phyloP scores from a whole-genome alignment of 1,140 invertebrate species.

The Uloborus diversus region DNA sequence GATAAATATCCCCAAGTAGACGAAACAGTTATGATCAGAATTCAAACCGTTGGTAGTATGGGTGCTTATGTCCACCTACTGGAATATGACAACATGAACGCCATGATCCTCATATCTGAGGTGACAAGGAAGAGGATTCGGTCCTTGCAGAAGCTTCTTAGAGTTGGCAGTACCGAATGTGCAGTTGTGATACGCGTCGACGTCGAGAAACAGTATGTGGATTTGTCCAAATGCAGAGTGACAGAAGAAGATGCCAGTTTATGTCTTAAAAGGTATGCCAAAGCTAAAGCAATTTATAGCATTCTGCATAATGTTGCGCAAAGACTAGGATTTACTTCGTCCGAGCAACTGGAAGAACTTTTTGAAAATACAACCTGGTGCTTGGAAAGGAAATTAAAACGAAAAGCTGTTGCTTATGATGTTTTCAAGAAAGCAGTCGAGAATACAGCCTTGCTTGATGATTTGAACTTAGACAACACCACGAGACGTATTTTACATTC shows the following conservation, averaged over 20 bases:
- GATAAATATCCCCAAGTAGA: neutral
- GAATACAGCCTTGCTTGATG: neutral
- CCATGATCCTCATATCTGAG: neutral
- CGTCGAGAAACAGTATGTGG: neutral
- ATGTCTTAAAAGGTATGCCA: neutral
- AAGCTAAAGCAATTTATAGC: neutral
- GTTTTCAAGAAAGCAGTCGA: neutral
- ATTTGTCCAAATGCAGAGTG: neutral
- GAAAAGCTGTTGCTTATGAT: neutral
- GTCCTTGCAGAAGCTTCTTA: neutral
- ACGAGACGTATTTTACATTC: neutral
- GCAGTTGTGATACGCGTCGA: neutral
- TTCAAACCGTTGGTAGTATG: neutral
- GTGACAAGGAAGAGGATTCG: neutral
- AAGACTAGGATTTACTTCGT: neutral
- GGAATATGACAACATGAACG: neutral
- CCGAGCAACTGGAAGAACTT: neutral
- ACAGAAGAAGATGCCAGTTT: neutral
- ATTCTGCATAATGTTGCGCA: neutral
- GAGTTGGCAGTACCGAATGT: neutral
- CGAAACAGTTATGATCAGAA: neutral
- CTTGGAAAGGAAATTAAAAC: neutral
- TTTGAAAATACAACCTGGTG: neutral
- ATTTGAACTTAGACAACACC: neutral
- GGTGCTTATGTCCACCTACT: neutral